Conservation (phyloP, 2,888 invertebrate species). For the Stenodema calcarata region DNA sequence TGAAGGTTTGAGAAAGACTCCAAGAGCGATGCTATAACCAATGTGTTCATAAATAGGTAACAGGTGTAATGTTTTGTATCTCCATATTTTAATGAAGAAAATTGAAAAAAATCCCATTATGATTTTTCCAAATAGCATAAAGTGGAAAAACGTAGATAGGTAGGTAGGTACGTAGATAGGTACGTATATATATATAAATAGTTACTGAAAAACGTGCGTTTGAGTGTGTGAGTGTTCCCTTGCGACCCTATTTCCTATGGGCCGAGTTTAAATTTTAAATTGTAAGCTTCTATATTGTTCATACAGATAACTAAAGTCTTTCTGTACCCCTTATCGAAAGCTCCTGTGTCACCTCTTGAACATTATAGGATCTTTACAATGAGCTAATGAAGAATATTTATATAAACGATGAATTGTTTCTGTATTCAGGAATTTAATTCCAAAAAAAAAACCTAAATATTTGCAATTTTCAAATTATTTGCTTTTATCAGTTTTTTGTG, state of each 20-base stretch:
- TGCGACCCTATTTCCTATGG: constrained; percentile 15
- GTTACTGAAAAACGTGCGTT: constrained; percentile 27
- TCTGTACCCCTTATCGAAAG: background rate
- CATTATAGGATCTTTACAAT: constrained; percentile 43
- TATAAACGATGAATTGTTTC: constrained; percentile 12
- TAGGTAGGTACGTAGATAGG: constrained; percentile 7
- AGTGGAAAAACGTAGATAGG: constrained; percentile 15
- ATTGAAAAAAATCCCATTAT: background rate
- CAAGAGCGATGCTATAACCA: constrained; percentile 47
- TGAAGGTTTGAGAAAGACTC: constrained; percentile 35
- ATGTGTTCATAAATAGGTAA: constrained; percentile 52
- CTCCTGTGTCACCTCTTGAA: background rate
- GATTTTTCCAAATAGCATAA: background rate
- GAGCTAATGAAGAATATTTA: background rate
- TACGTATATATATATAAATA: constrained; percentile 37
- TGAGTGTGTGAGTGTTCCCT: constrained; percentile 22
- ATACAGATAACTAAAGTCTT: background rate
- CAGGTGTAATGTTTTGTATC: constrained; percentile 49
- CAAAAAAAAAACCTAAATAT: background rate
- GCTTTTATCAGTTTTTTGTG: background rate
- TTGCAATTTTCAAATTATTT: background rate
- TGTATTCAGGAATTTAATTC: background rate
- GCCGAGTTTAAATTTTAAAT: constrained; percentile 28
- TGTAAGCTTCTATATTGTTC: constrained; percentile 53
- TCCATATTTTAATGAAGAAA: background rate